Conservation (phyloP, 2,888 invertebrate species). For the Litoditis marina region DNA sequence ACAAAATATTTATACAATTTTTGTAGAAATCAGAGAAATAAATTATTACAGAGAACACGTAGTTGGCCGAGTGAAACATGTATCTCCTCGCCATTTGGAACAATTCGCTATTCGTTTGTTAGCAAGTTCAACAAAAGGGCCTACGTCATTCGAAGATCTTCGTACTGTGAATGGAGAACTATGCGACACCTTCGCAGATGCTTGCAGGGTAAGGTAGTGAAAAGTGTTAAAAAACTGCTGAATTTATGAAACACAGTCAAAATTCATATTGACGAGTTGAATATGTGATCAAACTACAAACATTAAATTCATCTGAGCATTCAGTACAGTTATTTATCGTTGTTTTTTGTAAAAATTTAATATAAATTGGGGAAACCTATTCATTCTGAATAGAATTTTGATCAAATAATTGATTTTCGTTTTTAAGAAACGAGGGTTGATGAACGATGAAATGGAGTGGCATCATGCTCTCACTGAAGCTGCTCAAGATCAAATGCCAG, state of each 20-base stretch:
- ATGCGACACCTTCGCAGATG: conserved; percentile 8
- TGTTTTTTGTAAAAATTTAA: no score
- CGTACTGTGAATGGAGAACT: not conserved
- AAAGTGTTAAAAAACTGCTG: no score
- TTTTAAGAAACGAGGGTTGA: not conserved
- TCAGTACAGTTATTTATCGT: no score
- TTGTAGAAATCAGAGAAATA: no score
- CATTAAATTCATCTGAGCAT: no score
- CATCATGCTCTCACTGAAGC: conserved; percentile 2
- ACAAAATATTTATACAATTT: no score
- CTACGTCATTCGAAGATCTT: conserved; percentile 6
- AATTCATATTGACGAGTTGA: no score
- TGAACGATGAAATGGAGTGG: conserved; percentile 21
- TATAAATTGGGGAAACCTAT: no score
- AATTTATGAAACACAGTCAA: no score
- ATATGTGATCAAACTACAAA: no score
- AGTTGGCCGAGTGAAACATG: conserved; percentile 9
- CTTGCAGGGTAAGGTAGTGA: conserved; percentile 9
- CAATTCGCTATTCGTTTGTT: conserved; percentile 14
- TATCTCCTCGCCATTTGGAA: conserved; percentile 15
- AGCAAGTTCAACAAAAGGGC: not conserved
- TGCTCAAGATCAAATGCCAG: not conserved
- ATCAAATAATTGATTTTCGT: no score
- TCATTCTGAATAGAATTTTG: not conserved
- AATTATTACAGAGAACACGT: not conserved